Percentiles rank a stretch among this genome's conserved stretches.
phyloP scores from a whole-genome alignment of 2,888 invertebrate genomes.

The Beris morrisii region DNA sequence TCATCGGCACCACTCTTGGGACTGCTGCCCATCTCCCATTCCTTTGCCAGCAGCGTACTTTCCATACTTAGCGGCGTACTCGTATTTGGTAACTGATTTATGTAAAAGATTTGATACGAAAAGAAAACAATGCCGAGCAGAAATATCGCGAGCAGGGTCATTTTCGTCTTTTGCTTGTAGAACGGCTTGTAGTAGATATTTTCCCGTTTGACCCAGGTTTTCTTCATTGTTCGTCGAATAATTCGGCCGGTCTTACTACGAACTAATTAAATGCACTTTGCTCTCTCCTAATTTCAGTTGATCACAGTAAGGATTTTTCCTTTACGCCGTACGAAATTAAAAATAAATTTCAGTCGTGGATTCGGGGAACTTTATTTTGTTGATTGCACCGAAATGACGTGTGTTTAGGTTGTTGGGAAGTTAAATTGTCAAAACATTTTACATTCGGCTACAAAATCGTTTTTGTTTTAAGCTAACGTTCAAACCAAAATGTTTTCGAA shows the following conservation, averaged over 20 bases:
- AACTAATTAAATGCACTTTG: too few relatives aligned
- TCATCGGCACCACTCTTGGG: constrained; percentile 37
- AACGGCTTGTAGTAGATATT: constrained; percentile 56
- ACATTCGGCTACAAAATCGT: too few relatives aligned
- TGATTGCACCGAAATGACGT: too few relatives aligned
- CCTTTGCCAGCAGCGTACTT: constrained; percentile 38
- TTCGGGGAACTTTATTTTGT: too few relatives aligned
- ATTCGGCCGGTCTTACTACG: not conserved
- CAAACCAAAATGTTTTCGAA: too few relatives aligned
- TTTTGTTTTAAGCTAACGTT: too few relatives aligned
- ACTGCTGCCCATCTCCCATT: not conserved
- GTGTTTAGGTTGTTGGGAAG: too few relatives aligned
- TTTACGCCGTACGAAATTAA: too few relatives aligned
- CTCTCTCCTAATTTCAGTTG: too few relatives aligned
- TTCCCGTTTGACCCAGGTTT: constrained; percentile 56
- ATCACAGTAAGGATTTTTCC: too few relatives aligned
- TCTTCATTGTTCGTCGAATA: constrained; percentile 44
- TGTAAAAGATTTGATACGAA: constrained; percentile 54
- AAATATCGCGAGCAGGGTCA: constrained; percentile 53
- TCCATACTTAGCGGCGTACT: constrained; percentile 50
- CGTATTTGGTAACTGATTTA: constrained; percentile 54
- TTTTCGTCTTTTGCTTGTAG: constrained; percentile 56
- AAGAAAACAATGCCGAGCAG: constrained; percentile 54
- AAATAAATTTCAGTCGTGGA: too few relatives aligned
- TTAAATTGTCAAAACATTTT: too few relatives aligned